Conservation (phyloP, 2,797 vertebrate species). For the Rhinatrema bivittatum region DNA sequence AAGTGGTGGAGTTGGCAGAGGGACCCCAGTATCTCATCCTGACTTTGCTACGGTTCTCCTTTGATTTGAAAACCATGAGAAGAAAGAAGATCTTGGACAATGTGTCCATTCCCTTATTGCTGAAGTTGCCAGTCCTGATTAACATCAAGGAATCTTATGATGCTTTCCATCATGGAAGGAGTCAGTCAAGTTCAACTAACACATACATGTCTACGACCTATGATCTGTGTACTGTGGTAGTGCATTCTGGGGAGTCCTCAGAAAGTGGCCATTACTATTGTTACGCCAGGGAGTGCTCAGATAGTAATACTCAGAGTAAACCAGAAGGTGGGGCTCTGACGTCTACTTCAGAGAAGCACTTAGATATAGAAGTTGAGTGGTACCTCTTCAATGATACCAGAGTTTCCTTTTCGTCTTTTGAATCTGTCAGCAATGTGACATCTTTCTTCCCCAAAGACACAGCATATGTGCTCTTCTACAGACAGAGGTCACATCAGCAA, state of each 20-base stretch:
- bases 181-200: neutral
- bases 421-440: conserved; percentile 66
- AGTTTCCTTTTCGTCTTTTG: conserved; percentile 69
- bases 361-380: conserved; percentile 60
- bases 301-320: rapidly evolving
- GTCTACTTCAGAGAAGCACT: conserved; percentile 8
- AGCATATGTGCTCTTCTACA: conserved; percentile 66
- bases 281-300: conserved; percentile 60
- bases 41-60: conserved; percentile 66
- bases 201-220: conserved; percentile 43
- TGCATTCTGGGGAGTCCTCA: conserved; percentile 66
- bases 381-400: conserved; percentile 71
- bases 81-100: conserved; percentile 71
- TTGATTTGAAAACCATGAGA: conserved; percentile 57
- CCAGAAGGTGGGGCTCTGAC: rapidly evolving
- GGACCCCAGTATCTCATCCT: conserved; percentile 68
- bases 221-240: conserved; percentile 65
- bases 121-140: conserved; percentile 52
- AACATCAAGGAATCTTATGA: conserved; percentile 16
- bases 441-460: conserved; percentile 72
- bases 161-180: neutral
- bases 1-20: conserved; percentile 58
- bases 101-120: conserved; percentile 52
- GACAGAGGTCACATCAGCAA: conserved; percentile 31
- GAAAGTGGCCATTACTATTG: conserved; percentile 74